These are phyloP conservation scores for Beris morrisii DNA, from an alignment of 2,888 invertebrate species.

Conservation along the genomic window DNA sequence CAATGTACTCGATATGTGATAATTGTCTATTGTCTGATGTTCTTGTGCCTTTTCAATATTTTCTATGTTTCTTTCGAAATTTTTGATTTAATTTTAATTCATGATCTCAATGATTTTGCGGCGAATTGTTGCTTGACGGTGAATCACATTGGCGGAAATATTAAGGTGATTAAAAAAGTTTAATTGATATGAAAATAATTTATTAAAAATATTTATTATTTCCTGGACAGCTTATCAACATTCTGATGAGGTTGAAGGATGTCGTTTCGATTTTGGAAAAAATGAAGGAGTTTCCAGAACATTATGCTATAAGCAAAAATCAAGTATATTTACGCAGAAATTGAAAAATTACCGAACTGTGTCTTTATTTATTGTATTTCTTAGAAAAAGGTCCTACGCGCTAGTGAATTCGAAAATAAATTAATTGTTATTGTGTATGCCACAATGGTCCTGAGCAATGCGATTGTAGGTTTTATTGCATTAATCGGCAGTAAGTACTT, in stretches of 20 bases:
- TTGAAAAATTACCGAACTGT: not conserved
- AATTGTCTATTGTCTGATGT: not conserved
- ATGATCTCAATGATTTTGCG: not conserved
- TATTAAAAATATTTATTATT: not conserved
- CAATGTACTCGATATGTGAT: not conserved
- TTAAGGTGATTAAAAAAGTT: not conserved
- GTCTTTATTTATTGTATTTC: not conserved
- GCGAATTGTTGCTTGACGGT: slow-evolving; percentile 8
- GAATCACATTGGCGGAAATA: slow-evolving; percentile 11
- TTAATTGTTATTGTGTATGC: slow-evolving; percentile 7
- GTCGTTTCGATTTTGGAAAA: not conserved
- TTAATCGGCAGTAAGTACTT: slow-evolving; percentile 2
- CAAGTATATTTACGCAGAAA: not conserved
- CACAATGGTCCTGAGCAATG: not conserved
- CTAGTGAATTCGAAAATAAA: slow-evolving; percentile 14
- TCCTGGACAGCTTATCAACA: not conserved
- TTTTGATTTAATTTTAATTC: not conserved
- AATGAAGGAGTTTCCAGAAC: not conserved
- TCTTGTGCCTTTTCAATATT: not conserved
- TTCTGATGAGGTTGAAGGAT: not conserved
- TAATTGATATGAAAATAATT: not conserved
- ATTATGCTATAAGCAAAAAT: not conserved
- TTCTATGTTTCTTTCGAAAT: slow-evolving; percentile 8
- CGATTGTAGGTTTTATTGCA: not conserved
- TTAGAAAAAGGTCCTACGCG: not conserved